Evolutionary conservation across 1,140 invertebrate genomes (phyloP), one percentile per base, ranked within the genome.

Genomic region (Dendroctonus valens): DNA sequence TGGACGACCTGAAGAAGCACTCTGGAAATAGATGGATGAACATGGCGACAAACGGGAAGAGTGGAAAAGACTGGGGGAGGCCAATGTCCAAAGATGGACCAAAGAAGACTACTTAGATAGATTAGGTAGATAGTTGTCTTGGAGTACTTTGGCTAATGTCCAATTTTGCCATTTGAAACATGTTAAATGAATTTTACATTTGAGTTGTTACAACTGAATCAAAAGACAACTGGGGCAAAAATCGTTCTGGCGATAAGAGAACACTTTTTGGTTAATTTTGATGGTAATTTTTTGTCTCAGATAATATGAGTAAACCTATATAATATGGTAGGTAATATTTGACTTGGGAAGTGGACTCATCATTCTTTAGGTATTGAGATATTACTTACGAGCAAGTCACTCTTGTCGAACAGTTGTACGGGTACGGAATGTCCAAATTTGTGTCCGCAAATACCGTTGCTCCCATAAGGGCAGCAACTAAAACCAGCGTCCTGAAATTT

Each of bases 351-450:
- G 26, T 38, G 37, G 7, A 3, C 9, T 41, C 14, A 5, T 49
- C 7, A 6, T 7, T 59, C 26, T 26, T 26, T 26, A 26, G 26
- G 1, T 2, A 38, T 26, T n/a, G 2, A 51, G 2, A 42, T n/a
- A 26, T 7, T 11, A 65, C 53, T 58, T 65, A 65, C 63, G 63
- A 58, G 26, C 63, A 58, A 38, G 48, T 41, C n/a, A 38, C 15
- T 40, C 63, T 58, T 41, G 54, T 65, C 9, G 63, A 58, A 11
- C 63, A 65, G 26, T 65, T 65, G 46, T 49, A 65, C 7, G 53
- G 54, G 15, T 14, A 65, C 5, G 53, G 63, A 14, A 65, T 65
- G 14, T 65, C 63, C 7, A 65, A 38, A 26, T 65, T 65, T n/a
- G 54, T 58, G n/a, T 65, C 63, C 11, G 53, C 55, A 7, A 58